phyloP scores from a whole-genome alignment of 2,797 vertebrate species.

The Sebastes nivosus region DNA sequence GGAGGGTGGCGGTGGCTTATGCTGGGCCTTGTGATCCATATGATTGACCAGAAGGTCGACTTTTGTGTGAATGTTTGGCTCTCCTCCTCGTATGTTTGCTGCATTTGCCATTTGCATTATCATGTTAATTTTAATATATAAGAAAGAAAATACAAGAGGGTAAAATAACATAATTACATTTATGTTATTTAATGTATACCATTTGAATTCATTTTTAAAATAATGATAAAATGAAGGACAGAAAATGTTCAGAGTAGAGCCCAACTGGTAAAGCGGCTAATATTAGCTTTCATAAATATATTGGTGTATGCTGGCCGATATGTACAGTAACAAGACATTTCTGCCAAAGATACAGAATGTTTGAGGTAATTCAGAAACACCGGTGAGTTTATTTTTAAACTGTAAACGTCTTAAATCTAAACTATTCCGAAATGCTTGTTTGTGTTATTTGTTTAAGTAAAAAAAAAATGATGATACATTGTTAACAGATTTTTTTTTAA shows the following conservation, averaged over 20 bases:
- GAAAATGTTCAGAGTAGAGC: neutral
- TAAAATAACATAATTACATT: neutral
- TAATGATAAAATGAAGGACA: neutral
- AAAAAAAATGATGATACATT: neutral
- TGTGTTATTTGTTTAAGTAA: neutral
- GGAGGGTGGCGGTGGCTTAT: conserved; percentile 19
- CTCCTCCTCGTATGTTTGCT: neutral
- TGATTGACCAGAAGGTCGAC: conserved; percentile 53
- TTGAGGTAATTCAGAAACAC: neutral
- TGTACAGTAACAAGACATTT: neutral
- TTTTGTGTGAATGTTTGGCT: neutral
- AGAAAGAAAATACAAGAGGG: neutral
- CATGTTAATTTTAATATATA: neutral
- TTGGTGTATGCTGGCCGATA: neutral
- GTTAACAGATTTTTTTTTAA: neutral
- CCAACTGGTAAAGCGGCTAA: neutral
- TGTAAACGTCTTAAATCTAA: neutral
- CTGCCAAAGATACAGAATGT: neutral
- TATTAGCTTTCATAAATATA: neutral
- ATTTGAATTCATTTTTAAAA: neutral
- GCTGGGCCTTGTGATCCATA: conserved; percentile 51
- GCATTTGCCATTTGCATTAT: neutral
- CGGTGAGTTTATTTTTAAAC: neutral
- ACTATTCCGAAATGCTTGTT: neutral
- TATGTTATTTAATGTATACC: neutral